A percentile compares a stretch with the other conserved stretches of the same genome.
Conservation (phyloP, 2,888 invertebrate species). For the Teleiodes luculella region DNA sequence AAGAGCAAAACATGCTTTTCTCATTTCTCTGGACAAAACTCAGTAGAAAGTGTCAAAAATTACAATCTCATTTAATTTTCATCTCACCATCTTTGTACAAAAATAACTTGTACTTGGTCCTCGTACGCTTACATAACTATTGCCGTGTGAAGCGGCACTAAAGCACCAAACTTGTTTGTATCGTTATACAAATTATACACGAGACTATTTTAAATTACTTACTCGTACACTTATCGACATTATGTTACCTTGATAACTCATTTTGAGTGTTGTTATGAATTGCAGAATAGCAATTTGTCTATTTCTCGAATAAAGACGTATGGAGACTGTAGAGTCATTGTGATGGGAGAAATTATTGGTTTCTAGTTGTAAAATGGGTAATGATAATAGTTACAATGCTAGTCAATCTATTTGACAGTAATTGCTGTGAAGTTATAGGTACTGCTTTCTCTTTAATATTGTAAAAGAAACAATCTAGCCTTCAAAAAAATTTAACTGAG, state of each 20-base stretch:
- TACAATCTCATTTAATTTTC: too few species aligned
- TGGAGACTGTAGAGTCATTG: background rate
- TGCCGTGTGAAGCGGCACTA: constrained; percentile 1
- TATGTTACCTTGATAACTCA: background rate
- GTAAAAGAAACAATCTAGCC: background rate
- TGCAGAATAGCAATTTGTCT: background rate
- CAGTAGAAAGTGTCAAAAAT: too few species aligned
- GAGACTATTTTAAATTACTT: constrained; percentile 6
- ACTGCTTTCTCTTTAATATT: too few species aligned
- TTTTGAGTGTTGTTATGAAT: background rate
- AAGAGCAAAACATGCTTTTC: too few species aligned
- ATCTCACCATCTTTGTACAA: constrained; percentile 10
- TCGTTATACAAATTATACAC: constrained; percentile 4
- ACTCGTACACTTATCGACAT: background rate
- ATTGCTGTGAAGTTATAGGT: too few species aligned
- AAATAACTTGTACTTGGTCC: constrained; percentile 24
- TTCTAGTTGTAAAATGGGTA: background rate
- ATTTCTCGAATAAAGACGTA: background rate
- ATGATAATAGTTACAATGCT: background rate
- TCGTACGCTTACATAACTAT: constrained; percentile 6
- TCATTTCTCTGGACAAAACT: too few species aligned
- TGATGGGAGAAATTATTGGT: background rate
- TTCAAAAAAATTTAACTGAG: background rate
- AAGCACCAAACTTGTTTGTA: background rate
- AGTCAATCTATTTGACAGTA: too few species aligned